These are phyloP conservation scores for Eudasyphora cyanicolor DNA, from an alignment of 2,888 invertebrate species.

Conservation along the genomic window DNA sequence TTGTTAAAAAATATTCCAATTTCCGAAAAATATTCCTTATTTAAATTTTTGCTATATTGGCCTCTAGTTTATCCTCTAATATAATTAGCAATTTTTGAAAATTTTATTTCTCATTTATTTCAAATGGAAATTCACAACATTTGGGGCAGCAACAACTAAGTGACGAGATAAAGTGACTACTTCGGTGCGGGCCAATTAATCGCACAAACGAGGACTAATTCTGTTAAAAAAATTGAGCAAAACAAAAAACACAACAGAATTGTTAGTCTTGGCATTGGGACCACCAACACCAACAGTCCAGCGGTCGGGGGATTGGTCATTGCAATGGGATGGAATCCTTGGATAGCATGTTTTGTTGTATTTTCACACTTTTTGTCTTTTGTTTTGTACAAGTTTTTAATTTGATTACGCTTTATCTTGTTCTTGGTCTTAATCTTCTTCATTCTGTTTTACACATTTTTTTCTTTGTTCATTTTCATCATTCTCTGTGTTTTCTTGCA, in stretches of 20 bases:
- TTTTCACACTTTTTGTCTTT: slow-evolving; percentile 29
- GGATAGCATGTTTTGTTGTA: slow-evolving; percentile 18
- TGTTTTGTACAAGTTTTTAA: slow-evolving; percentile 41
- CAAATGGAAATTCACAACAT: not conserved
- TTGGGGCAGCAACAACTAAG: not conserved
- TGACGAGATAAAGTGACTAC: not conserved
- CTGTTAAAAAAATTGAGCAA: too few relatives aligned
- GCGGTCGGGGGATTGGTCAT: not conserved
- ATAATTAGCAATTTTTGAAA: not conserved
- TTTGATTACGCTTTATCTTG: slow-evolving; percentile 37
- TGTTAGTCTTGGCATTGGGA: not conserved
- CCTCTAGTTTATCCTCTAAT: too few relatives aligned
- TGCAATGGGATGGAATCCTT: not conserved
- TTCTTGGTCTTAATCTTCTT: not conserved
- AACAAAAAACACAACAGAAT: not conserved
- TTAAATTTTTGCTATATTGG: too few relatives aligned
- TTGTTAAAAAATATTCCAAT: too few relatives aligned
- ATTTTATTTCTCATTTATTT: not conserved
- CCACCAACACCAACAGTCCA: not conserved
- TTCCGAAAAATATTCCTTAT: too few relatives aligned
- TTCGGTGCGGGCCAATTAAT: not conserved
- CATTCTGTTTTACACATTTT: not conserved
- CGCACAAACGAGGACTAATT: slow-evolving; percentile 3
- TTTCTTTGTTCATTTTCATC: not conserved
- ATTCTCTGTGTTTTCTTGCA: slow-evolving; percentile 6